phyloP scores from a whole-genome alignment of 2,113 vertebrate species.

The Neogale vison region DNA sequence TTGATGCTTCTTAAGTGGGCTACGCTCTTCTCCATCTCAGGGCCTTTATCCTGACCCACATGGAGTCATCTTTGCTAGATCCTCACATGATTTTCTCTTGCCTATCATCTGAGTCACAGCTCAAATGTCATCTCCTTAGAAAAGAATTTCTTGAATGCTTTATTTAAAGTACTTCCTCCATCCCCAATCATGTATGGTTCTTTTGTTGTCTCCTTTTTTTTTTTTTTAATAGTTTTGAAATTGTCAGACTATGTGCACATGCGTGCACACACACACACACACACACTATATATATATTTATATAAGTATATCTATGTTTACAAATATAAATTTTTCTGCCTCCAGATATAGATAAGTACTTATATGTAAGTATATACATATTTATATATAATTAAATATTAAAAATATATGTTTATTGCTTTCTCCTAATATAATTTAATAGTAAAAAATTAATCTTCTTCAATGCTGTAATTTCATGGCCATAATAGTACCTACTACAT shows the following conservation, averaged over 20 bases:
- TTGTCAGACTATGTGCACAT: neutral
- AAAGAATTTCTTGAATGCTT: neutral
- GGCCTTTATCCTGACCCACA: neutral
- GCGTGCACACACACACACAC: neutral
- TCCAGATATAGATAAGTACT: too few relatives aligned
- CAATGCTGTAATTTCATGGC: neutral
- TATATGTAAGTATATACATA: too few relatives aligned
- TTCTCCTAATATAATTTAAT: neutral
- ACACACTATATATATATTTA: neutral
- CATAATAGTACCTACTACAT: neutral
- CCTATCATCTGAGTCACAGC: neutral
- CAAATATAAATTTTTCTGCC: too few relatives aligned
- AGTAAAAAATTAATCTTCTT: neutral
- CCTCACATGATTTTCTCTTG: neutral
- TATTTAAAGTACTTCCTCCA: neutral
- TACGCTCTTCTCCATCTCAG: neutral
- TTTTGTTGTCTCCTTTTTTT: neutral
- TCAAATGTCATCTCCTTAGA: neutral
- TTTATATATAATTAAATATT: neutral
- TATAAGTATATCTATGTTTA: neutral
- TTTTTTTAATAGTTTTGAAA: neutral
- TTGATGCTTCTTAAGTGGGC: neutral
- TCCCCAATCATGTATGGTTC: neutral
- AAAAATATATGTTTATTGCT: neutral
- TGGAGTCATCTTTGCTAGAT: neutral